Base-by-base conservation (phyloP, 2,888 invertebrate species). In the Drosophila anomelani region DNA sequence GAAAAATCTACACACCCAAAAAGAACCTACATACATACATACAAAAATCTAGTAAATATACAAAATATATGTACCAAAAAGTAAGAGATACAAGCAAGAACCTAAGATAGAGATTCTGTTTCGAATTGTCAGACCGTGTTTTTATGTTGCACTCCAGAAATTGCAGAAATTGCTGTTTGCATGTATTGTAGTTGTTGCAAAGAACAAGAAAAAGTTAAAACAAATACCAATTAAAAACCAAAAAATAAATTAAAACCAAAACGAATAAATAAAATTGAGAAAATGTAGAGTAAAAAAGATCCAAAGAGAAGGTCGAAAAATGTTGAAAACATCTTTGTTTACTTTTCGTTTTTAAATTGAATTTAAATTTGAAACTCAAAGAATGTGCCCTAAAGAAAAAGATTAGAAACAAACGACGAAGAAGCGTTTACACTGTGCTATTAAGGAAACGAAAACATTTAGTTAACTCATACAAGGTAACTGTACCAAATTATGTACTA, bases 131-230 rank as follows among this genome's bases (percentile, higher is more conserved):
- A 74, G 46, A 80, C 70, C 64, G n/a, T n/a, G 51, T 69, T 79
- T 69, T 79, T 82, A 47, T 58, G 58, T 80, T 77, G 84, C 81
- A 81, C 70, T 60, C 59, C 10, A 67, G 67, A 49, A 38, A 49
- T 36, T n/a, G n/a, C 20, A 20, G 20, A 29, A 29, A 29, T 66
- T 83, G 80, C 69, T 68, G 71, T 85, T 80, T 63, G 69, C 60
- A 71, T 64, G 55, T 76, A 63, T 70, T 78, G 82, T 83, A 86
- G 81, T 80, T 80, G 75, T 80, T 83, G 78, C 67, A 63, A 67
- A 36, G 44, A 68, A 55, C 9, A 51, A 59, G 57, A 63, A 46
- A 29, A 67, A 47, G 4, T 43, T 46, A 54, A 39, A 57, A 26
- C 54, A 23, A 43, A 49, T n/a, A 34, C 9, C n/a, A 20, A 39